Percentiles rank a stretch among this genome's conserved stretches.
Conservation (phyloP, 2,888 invertebrate species). For the Lordiphosa andalusiaca region DNA sequence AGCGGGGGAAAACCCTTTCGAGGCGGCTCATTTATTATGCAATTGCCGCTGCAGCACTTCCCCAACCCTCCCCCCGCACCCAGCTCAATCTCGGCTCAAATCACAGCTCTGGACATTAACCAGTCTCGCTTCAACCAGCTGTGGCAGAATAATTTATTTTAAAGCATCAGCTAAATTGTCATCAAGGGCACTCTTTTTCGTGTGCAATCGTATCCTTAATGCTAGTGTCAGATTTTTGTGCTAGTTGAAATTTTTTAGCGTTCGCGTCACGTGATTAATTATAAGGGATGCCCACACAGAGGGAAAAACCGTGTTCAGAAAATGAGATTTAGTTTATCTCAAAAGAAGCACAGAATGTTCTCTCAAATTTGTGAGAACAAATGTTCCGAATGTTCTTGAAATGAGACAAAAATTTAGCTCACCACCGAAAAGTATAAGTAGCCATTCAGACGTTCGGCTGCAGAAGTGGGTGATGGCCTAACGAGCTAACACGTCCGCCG, state of each 20-base stretch:
- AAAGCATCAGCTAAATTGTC: slow-evolving; percentile 48
- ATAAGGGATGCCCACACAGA: slow-evolving; percentile 16
- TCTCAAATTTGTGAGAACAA: too few relatives aligned
- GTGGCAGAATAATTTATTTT: slow-evolving; percentile 50
- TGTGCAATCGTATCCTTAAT: not conserved
- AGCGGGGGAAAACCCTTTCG: slow-evolving; percentile 29
- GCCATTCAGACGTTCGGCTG: too few relatives aligned
- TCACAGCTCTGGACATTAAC: slow-evolving; percentile 17
- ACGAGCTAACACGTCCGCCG: too few relatives aligned
- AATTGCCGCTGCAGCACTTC: slow-evolving; percentile 45
- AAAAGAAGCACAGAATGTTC: too few relatives aligned
- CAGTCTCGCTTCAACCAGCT: not conserved
- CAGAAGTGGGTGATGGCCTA: too few relatives aligned
- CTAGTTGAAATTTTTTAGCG: slow-evolving; percentile 40
- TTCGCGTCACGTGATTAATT: slow-evolving; percentile 41
- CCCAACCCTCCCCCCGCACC: too few relatives aligned
- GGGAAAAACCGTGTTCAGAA: too few relatives aligned
- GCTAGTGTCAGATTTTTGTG: slow-evolving; percentile 18
- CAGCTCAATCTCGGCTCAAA: slow-evolving; percentile 12
- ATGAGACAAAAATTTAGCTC: too few relatives aligned
- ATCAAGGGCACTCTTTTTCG: slow-evolving; percentile 38
- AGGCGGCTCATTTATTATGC: slow-evolving; percentile 67
- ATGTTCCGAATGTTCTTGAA: too few relatives aligned
- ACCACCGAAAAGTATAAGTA: too few relatives aligned
- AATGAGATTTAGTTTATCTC: too few relatives aligned